Evolutionary conservation across 2,888 invertebrate genomes (phyloP).

Genomic region (Coenonympha arcania): DNA sequence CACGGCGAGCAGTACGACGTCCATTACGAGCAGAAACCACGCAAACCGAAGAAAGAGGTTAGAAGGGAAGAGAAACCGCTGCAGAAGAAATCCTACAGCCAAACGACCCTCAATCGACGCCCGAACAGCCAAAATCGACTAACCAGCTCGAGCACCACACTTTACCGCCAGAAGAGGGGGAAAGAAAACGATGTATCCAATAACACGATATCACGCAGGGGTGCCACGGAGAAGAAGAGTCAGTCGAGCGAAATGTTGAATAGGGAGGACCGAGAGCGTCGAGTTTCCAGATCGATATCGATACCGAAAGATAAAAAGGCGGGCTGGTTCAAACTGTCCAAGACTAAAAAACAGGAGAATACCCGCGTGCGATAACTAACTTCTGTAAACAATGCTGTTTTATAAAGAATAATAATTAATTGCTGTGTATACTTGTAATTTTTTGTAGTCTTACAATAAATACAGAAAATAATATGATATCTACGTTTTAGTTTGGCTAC

Average conservation of each 20-base stretch:
- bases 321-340: conserved; percentile 80
- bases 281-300: conserved; percentile 77
- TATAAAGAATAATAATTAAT: background rate
- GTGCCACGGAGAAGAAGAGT: conserved; percentile 61
- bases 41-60: conserved; percentile 48
- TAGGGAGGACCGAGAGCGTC: conserved; percentile 64
- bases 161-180: conserved; percentile 55
- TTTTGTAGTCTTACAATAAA: no score
- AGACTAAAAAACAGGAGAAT: conserved; percentile 62
- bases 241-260: conserved; percentile 78
- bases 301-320: conserved; percentile 83
- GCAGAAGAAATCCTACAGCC: conserved; percentile 67
- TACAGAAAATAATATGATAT: background rate
- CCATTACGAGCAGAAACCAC: conserved; percentile 81
- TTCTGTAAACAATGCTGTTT: background rate
- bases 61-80: conserved; percentile 52
- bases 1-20: conserved; percentile 83
- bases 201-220: conserved; percentile 59
- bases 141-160: conserved; percentile 57
- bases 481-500: no score
- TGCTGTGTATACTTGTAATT: no score
- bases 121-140: conserved; percentile 47
- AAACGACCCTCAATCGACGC: conserved; percentile 54
- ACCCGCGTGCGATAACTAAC: conserved; percentile 54
- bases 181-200: conserved; percentile 41